Conservation (phyloP, 2,797 vertebrate species). For the Pangasius djambal region DNA sequence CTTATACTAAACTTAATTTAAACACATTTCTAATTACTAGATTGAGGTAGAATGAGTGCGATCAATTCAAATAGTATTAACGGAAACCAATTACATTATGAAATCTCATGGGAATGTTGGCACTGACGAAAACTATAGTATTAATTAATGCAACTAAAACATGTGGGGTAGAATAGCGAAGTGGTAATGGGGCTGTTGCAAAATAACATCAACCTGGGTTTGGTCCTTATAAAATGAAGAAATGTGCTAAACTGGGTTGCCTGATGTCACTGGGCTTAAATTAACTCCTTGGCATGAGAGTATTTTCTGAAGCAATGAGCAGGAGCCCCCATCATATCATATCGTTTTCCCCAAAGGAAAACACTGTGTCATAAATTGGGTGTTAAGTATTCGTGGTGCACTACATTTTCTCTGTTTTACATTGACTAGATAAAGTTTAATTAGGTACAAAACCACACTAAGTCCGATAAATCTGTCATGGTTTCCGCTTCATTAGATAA, state of each 20-base stretch:
- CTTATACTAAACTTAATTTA: too few species aligned
- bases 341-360: constrained; percentile 3
- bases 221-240: neutral
- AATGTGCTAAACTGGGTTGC: neutral
- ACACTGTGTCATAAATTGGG: constrained; percentile 13
- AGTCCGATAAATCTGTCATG: constrained; percentile 38
- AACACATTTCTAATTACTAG: too few species aligned
- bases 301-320: neutral
- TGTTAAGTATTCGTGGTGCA: constrained; percentile 12
- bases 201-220: too few species aligned
- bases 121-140: too few species aligned
- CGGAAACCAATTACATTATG: too few species aligned
- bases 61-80: too few species aligned
- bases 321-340: neutral
- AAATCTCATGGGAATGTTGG: too few species aligned
- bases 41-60: too few species aligned
- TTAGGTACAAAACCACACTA: constrained; percentile 39
- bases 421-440: constrained; percentile 37
- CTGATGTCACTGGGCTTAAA: neutral
- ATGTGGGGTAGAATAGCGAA: too few species aligned
- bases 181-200: too few species aligned
- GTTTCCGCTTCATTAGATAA: constrained; percentile 41
- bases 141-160: too few species aligned
- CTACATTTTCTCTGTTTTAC: constrained; percentile 30
- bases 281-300: neutral